phyloP scores from a whole-genome alignment of 2,797 vertebrate species.

The Sebastes wilsoni region DNA sequence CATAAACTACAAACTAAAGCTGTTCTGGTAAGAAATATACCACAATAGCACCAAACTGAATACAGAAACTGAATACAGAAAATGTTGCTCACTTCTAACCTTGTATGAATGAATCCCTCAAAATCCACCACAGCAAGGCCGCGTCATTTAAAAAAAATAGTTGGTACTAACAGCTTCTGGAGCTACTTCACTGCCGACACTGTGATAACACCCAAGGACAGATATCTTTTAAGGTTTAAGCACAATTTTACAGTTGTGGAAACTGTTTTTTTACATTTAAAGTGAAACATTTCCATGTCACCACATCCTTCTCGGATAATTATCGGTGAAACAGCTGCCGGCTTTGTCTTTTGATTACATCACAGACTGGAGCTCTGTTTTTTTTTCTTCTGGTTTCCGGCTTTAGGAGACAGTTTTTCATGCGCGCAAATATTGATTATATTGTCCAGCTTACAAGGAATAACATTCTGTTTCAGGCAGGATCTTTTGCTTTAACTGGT shows the following conservation, averaged over 20 bases:
- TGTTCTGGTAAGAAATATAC: not conserved
- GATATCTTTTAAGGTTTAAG: not conserved
- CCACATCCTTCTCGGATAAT: constrained; percentile 36
- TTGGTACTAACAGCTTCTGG: not conserved
- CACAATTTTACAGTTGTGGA: not conserved
- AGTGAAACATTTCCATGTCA: constrained; percentile 19
- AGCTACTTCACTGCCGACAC: not conserved
- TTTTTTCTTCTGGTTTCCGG: constrained; percentile 23
- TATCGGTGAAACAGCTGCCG: constrained; percentile 23
- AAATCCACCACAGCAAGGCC: not conserved
- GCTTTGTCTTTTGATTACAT: constrained; percentile 64
- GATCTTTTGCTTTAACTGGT: constrained; percentile 39
- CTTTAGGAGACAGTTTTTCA: constrained; percentile 73
- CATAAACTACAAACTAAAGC: not conserved
- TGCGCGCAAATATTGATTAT: constrained; percentile 71
- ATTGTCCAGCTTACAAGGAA: constrained; percentile 60
- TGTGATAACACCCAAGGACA: not conserved
- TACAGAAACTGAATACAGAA: too few relatives aligned
- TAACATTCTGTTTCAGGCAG: constrained; percentile 57
- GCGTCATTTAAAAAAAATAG: not conserved
- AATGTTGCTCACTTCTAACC: not conserved
- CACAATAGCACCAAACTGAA: not conserved
- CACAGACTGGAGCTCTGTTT: constrained; percentile 52
- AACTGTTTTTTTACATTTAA: constrained; percentile 3
- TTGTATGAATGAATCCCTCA: not conserved